Evolutionary conservation across 2,113 vertebrate species (phyloP).

Genomic region (Sminthopsis crassicaudata): DNA sequence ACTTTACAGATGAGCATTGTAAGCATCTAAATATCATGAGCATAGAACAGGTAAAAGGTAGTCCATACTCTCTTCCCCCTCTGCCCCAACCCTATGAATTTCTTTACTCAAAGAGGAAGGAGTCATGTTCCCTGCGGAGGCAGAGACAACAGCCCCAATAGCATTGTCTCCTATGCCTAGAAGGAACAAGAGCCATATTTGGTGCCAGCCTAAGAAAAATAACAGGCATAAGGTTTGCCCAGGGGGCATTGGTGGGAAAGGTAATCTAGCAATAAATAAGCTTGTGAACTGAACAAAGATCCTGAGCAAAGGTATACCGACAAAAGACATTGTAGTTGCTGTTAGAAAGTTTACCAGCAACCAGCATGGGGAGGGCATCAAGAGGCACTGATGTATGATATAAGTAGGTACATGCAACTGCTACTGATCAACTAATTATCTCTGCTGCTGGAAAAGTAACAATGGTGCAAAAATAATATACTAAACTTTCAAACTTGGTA

Average conservation of each 20-base stretch:
- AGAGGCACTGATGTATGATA: background rate
- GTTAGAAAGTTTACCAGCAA: background rate
- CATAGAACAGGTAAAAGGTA: background rate
- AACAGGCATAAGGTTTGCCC: background rate
- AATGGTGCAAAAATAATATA: background rate
- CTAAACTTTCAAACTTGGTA: background rate
- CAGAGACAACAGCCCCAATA: background rate
- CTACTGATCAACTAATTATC: background rate
- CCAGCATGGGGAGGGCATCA: background rate
- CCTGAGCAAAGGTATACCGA: background rate
- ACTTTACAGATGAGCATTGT: background rate
- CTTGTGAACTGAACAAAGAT: background rate
- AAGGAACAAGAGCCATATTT: background rate
- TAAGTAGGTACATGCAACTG: background rate
- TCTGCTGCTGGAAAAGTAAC: background rate
- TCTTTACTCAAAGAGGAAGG: background rate
- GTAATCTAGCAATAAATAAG: background rate
- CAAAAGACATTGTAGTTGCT: background rate
- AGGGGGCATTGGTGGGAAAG: background rate
- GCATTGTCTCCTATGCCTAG: background rate
- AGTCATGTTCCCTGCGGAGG: background rate
- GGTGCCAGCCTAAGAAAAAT: background rate
- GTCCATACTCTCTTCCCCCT: background rate
- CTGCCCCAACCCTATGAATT: background rate
- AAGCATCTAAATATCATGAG: background rate